Base-by-base conservation (phyloP, 1,140 invertebrate species). In the Agrypnia vestita region DNA sequence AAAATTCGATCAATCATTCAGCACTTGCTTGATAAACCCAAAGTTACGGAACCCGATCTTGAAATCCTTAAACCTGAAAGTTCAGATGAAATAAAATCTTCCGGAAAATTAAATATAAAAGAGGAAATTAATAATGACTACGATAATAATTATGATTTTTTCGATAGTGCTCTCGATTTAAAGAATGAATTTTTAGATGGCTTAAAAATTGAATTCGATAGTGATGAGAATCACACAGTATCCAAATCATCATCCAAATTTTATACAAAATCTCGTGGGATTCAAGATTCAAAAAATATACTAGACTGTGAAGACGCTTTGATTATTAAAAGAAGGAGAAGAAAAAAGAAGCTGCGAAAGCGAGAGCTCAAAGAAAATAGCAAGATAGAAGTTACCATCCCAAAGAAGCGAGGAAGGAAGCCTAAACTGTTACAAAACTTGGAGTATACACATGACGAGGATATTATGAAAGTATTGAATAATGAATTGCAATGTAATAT, bases 121-220 rank as follows among this genome's bases (percentile, higher is more conserved):
- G 77, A 78, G 61, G 77, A 78, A 73, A 21, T 61, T 12, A 72
- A 53, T 47, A 72, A 72, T 64, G 61, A 76, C 13, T 35, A 76
- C 12, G 77, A 78, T 72, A 78, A 61, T 64, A 35, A 19, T 47
- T 78, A 59, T 25, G 77, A 78, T 11, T 72, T 72, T 72, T 78
- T 78, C 21, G 77, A 78, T 46, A 61, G 55, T 11, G 8, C 77
- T 21, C 44, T 78, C 6, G 44, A 35, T 61, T 72, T 78, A 15
- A 78, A 71, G 47, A 72, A 72, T 72, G 77, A 78, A 61, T 72
- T 72, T 59, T 61, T 78, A 15, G 77, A 78, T 21, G 77, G 67
- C 59, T 51, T 78, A 21, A 78, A 78, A 78, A 61, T 78, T 21
- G 77, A 78, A 73, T 78, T 69, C 21, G 67, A 49, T 4, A 46